phyloP scores from a whole-genome alignment of 2,888 invertebrate genomes.

The Nephrotoma appendiculata region DNA sequence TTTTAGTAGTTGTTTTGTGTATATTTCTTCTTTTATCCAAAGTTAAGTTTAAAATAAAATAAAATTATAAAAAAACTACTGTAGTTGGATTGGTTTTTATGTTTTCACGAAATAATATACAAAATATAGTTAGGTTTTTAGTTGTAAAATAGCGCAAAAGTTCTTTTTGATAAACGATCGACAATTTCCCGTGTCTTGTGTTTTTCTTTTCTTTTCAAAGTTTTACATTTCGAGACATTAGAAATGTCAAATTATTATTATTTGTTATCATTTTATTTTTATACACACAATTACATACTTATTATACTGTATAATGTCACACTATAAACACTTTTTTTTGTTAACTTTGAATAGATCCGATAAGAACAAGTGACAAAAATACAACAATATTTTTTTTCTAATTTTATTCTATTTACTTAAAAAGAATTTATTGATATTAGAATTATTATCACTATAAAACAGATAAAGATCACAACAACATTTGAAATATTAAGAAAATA shows the following conservation, averaged over 20 bases:
- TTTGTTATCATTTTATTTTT: neutral
- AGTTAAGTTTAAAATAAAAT: neutral
- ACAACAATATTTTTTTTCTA: neutral
- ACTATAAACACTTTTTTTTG: neutral
- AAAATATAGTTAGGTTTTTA: neutral
- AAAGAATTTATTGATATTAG: neutral
- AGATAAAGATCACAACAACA: neutral
- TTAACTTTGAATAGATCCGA: neutral
- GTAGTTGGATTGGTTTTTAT: neutral
- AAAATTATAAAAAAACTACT: neutral
- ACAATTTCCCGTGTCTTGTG: neutral
- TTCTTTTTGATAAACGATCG: neutral
- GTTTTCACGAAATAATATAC: neutral
- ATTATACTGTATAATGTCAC: neutral
- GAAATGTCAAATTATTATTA: neutral
- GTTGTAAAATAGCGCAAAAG: neutral
- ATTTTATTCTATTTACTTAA: neutral
- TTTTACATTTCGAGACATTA: neutral
- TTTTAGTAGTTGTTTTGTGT: neutral
- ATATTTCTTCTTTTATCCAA: neutral
- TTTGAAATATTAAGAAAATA: neutral
- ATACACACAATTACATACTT: neutral
- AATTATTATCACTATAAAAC: neutral
- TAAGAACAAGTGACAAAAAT: neutral
- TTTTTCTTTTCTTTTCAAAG: neutral